These are phyloP conservation scores for Heteromurus nitidus DNA, from an alignment of 2,888 invertebrate genomes.

Conservation along the genomic window DNA sequence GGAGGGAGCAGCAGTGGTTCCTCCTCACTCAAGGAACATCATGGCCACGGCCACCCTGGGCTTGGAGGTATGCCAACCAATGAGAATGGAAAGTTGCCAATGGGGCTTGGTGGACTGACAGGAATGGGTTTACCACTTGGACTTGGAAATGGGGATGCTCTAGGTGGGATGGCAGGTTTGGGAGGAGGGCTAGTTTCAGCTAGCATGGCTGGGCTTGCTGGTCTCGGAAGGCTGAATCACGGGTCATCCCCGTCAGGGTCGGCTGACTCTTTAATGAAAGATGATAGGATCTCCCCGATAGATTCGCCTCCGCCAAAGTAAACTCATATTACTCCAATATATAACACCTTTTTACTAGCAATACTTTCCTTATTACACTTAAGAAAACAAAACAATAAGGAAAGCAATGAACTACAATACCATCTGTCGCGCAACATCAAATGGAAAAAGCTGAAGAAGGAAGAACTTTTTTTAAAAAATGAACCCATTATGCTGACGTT, in stretches of 20 bases:
- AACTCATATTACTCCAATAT: slow-evolving; percentile 4
- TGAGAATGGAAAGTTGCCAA: slow-evolving; percentile 69
- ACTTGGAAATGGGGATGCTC: slow-evolving; percentile 64
- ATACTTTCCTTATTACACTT: slow-evolving; percentile 24
- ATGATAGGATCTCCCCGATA: slow-evolving; percentile 72
- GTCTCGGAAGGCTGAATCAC: slow-evolving; percentile 65
- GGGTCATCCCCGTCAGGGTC: slow-evolving; percentile 69
- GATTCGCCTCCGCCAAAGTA: slow-evolving; percentile 71
- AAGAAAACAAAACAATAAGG: slow-evolving; percentile 12
- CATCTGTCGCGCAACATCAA: slow-evolving; percentile 34
- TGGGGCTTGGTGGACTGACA: slow-evolving; percentile 53
- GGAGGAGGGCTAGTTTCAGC: slow-evolving; percentile 55
- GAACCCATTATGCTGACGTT: not conserved
- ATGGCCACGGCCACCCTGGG: slow-evolving; percentile 5
- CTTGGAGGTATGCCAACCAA: slow-evolving; percentile 28
- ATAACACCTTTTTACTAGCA: slow-evolving; percentile 24
- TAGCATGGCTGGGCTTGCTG: slow-evolving; percentile 50
- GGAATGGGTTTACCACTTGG: slow-evolving; percentile 58
- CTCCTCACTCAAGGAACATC: slow-evolving; percentile 75
- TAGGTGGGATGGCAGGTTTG: slow-evolving; percentile 63
- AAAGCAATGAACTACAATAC: slow-evolving; percentile 43
- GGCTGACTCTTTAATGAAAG: slow-evolving; percentile 71
- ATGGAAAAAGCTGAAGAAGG: not conserved
- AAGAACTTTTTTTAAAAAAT: slow-evolving; percentile 2
- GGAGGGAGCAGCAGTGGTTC: slow-evolving; percentile 81